These are phyloP conservation scores for Rhabdomys dilectus DNA, from an alignment of 2,113 vertebrate species.

Conservation along the genomic window DNA sequence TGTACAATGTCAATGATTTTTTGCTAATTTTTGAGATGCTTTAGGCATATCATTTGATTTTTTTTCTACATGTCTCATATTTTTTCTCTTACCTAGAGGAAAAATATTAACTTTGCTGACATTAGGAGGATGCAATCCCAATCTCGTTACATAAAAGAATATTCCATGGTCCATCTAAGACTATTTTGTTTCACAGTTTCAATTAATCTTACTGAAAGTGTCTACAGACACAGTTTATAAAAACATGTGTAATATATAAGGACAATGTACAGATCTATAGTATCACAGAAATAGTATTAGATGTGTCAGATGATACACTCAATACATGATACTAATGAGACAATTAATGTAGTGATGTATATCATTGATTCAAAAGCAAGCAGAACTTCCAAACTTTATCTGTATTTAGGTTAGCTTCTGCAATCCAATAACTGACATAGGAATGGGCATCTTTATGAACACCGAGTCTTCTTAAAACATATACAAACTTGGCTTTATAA, in stretches of 20 bases:
- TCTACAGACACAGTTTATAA: neutral
- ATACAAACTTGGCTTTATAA: neutral
- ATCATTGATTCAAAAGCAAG: neutral
- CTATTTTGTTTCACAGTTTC: neutral
- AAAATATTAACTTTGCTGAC: neutral
- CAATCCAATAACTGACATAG: neutral
- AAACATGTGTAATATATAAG: neutral
- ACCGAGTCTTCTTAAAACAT: neutral
- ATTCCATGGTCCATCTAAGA: neutral
- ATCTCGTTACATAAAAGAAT: neutral
- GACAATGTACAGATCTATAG: no score
- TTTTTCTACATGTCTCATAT: neutral
- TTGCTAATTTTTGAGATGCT: neutral
- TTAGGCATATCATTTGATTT: neutral
- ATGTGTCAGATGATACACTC: fast-evolving
- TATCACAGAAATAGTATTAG: neutral
- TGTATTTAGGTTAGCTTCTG: neutral
- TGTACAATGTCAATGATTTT: neutral
- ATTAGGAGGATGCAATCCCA: neutral
- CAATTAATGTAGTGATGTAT: neutral
- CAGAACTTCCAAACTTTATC: neutral
- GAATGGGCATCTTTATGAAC: neutral
- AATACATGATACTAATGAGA: neutral
- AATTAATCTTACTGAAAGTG: neutral
- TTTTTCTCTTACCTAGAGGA: neutral